These are phyloP conservation scores for Cosmorhoe ocellata DNA, from an alignment of 2,888 invertebrate genomes.

Conservation along the genomic window DNA sequence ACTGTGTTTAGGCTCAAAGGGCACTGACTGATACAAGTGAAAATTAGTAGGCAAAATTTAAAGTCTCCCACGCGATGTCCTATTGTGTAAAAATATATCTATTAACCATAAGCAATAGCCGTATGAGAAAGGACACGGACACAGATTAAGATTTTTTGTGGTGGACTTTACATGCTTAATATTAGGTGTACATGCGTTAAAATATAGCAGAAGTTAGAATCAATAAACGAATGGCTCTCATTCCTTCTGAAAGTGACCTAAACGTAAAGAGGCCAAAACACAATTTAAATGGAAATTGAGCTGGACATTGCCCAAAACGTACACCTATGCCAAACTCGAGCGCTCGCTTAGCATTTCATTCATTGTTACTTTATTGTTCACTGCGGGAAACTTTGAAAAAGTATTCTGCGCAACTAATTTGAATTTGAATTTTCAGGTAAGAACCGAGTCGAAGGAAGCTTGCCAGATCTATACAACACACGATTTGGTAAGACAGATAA, in stretches of 20 bases:
- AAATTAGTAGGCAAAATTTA: too few species aligned
- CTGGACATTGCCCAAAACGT: constrained; percentile 13
- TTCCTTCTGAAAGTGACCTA: neutral
- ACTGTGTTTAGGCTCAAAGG: too few species aligned
- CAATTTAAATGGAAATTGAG: constrained; percentile 13
- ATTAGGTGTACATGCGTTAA: too few species aligned
- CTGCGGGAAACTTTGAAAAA: constrained; percentile 5
- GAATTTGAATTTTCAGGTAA: constrained; percentile 20
- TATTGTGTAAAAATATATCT: too few species aligned
- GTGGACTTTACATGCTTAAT: too few species aligned
- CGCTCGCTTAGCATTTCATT: constrained; percentile 4
- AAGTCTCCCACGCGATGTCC: too few species aligned
- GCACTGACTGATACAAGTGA: too few species aligned
- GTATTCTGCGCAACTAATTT: constrained; percentile 15
- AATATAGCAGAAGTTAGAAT: neutral
- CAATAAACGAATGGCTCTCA: neutral
- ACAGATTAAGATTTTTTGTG: too few species aligned
- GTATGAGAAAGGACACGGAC: too few species aligned
- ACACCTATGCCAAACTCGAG: constrained; percentile 13
- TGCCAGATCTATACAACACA: neutral
- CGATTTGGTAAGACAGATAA: constrained; percentile 13
- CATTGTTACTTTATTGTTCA: constrained; percentile 3
- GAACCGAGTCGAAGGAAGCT: neutral
- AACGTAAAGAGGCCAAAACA: neutral
- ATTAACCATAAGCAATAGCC: too few species aligned